Evolutionary conservation across 2,113 vertebrate genomes (phyloP).

Genomic region (Morone chrysops): DNA sequence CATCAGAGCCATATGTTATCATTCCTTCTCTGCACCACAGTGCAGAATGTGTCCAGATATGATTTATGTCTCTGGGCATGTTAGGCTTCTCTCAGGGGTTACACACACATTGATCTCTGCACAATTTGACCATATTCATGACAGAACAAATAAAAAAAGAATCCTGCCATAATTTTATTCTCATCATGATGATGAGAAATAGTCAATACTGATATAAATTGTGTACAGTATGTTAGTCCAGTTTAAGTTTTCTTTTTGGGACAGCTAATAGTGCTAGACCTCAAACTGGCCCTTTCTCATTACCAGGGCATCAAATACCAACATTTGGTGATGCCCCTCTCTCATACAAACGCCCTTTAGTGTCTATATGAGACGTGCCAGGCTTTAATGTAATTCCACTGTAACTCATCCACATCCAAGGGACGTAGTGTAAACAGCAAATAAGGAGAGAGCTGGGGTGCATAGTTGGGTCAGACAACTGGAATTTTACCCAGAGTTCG

Average conservation of each 20-base stretch:
- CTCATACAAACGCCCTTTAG: too few relatives aligned
- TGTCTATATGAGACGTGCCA: too few relatives aligned
- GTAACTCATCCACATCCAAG: too few relatives aligned
- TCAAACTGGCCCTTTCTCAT: conserved; percentile 44
- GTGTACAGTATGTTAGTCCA: not conserved
- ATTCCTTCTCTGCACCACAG: conserved; percentile 10
- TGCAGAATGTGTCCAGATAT: conserved; percentile 47
- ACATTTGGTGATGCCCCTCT: too few relatives aligned
- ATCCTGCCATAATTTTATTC: not conserved
- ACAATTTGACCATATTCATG: conserved; percentile 22
- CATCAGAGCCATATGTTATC: conserved; percentile 31
- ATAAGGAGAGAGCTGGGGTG: too few relatives aligned
- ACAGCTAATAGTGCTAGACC: conserved; percentile 38
- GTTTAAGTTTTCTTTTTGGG: not conserved
- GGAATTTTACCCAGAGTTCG: too few relatives aligned
- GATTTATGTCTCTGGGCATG: conserved; percentile 57
- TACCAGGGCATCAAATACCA: too few relatives aligned
- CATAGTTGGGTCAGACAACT: too few relatives aligned
- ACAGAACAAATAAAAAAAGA: not conserved
- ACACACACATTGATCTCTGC: not conserved
- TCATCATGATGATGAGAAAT: not conserved
- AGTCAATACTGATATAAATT: not conserved
- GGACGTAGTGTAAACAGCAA: too few relatives aligned
- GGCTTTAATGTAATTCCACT: too few relatives aligned
- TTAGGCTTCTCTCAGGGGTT: conserved; percentile 7